These are phyloP conservation scores for Psilopogon haemacephalus DNA, from an alignment of 2,113 vertebrate species.

Conservation along the genomic window DNA sequence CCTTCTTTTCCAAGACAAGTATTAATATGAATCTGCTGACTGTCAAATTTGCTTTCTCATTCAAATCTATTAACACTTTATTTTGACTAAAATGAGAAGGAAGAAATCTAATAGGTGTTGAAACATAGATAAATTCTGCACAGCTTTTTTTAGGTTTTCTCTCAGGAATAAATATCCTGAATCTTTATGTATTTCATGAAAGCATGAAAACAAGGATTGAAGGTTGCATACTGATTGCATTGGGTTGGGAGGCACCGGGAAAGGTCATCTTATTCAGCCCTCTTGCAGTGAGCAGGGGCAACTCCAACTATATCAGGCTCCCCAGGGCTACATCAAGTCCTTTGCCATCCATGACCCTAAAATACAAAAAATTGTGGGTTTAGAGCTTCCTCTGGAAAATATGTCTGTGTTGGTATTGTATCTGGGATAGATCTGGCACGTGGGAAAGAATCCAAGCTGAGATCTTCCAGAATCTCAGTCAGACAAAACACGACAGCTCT, in stretches of 20 bases:
- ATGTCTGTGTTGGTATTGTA: background rate
- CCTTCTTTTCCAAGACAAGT: background rate
- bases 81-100: background rate
- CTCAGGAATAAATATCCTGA: background rate
- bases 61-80: background rate
- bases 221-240: background rate
- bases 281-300: too few relatives aligned
- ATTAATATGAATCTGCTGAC: background rate
- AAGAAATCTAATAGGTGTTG: background rate
- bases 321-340: too few relatives aligned
- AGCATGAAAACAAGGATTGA: background rate
- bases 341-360: background rate
- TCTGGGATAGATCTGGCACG: background rate
- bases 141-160: background rate
- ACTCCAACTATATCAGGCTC: too few relatives aligned
- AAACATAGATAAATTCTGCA: background rate
- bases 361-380: background rate
- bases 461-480: background rate
- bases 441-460: background rate
- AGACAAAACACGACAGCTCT: background rate
- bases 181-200: background rate
- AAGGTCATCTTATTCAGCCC: too few relatives aligned
- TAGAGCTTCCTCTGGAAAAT: background rate
- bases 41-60: background rate
- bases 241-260: too few relatives aligned